phyloP scores from a whole-genome alignment of 2,888 invertebrate genomes.

The Fabriciana adippe region DNA sequence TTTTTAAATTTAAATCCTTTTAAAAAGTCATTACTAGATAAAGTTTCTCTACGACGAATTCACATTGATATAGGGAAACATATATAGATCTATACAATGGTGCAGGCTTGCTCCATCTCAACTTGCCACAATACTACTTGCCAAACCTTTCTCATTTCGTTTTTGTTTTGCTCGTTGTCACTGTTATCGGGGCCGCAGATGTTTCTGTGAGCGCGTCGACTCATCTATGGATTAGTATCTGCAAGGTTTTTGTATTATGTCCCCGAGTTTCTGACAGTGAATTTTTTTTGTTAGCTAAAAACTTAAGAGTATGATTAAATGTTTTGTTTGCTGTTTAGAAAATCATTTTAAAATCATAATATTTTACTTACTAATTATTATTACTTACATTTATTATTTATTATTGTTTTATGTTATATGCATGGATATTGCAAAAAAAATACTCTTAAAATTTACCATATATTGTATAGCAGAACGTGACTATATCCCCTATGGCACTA shows the following conservation, averaged over 20 bases:
- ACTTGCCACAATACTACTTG: slow-evolving; percentile 73
- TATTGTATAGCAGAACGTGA: too few relatives aligned
- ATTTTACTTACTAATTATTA: background rate
- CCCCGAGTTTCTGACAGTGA: slow-evolving; percentile 55
- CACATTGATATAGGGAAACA: slow-evolving; percentile 3
- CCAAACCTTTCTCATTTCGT: slow-evolving; percentile 79
- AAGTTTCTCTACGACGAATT: background rate
- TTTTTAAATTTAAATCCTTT: background rate
- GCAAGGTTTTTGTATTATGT: slow-evolving; percentile 71
- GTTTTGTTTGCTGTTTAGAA: slow-evolving; percentile 2
- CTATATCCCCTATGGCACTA: too few relatives aligned
- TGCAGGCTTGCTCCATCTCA: slow-evolving; percentile 58
- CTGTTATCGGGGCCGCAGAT: slow-evolving; percentile 70
- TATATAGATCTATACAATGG: slow-evolving; percentile 35
- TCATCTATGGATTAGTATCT: slow-evolving; percentile 78
- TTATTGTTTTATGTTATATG: too few relatives aligned
- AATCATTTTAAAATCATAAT: background rate
- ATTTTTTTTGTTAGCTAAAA: slow-evolving; percentile 6
- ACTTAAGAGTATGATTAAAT: slow-evolving; percentile 4
- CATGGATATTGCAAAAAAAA: too few relatives aligned
- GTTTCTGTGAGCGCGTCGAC: slow-evolving; percentile 67
- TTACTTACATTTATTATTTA: too few relatives aligned
- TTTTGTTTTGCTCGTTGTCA: slow-evolving; percentile 70
- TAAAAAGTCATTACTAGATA: background rate
- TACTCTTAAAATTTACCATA: too few relatives aligned